Evolutionary conservation across 2,113 vertebrate genomes (phyloP), one percentile per base, ranked within the genome.

Genomic region (Pongo abelii): DNA sequence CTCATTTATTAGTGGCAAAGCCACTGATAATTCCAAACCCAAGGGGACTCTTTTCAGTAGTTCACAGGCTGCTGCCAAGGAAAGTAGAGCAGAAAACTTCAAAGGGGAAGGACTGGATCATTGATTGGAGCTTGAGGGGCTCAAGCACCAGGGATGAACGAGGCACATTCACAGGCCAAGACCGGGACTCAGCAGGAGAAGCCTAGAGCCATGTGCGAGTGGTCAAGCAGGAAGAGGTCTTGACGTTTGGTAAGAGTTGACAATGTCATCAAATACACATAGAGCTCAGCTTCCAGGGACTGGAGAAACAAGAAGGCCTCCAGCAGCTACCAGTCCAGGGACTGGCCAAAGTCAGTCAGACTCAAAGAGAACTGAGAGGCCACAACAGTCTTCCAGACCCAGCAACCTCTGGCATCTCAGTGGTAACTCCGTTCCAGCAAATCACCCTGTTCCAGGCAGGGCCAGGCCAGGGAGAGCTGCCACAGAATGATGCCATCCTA

Each of bases 81-180:
- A 81, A 95, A 61, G 75, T 17, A 17, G 80, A 97, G 50, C 72
- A 91, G 88, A 88, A 97, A 96, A 90, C 48, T 40, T 94, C 77
- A 78, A 35, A 91, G 69, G 52, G 81, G 80, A 93, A 94, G 94
- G 94, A 40, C 25, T 81, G 92, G 48, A 48, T 74, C 87, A 69
- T 46, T 96, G 75, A 91, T 1, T 77, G 84, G 84, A 91, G 84
- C 46, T 87, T 40, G 38, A 78, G n/a, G 61, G 69, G 27, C 12
- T 38, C 61, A 80, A 80, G 84, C 84, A 96, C 16, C 50, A 89
- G 94, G 94, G 52, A 94, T 57, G 88, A 91, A 79, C 0, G 84
- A 98, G 98, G 96, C 97, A 97, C 95, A 88, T 89, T 94, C 93
- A 77, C 81, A 94, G 94, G 97, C 88, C 96, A 96, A 97, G 87